Evolutionary conservation across 2,797 vertebrate genomes (phyloP), one percentile per base, ranked within the genome.

Genomic region (Pangasius krempfi): DNA sequence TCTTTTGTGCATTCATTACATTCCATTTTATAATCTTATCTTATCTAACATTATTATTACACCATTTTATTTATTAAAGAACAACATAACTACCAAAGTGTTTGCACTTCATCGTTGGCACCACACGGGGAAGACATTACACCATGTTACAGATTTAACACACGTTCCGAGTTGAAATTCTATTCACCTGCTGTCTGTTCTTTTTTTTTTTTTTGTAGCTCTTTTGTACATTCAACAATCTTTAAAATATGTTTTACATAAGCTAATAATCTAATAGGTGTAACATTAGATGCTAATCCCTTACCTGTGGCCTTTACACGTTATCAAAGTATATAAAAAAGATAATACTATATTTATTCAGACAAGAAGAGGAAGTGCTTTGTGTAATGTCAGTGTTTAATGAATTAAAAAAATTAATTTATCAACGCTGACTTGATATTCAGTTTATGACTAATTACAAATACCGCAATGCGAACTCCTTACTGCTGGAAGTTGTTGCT

Each of bases 91-190:
- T 33, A 68, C 33, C 37, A 20, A 27, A 30, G 20, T 60, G 37
- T 18, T 4, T 60, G 75, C 25, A 25, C 10, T 68, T 81, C 5
- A 10, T 40, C 0, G 4, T 58, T 70, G 20, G 1, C 12, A 56
- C 87, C 88, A 87, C 84, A 68, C 8, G 90, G 73, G 84, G 84
- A 37, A 68, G 72, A 68, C 64, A 87, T 86, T 86, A 58, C 72
- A 47, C 88, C 76, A 33, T 16, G n/a, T 44, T 84, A 37, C 16
- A 75, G 5, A 75, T 33, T 62, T 22, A 40, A 30, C 44, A 27
- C 70, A 22, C 8, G 3, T 6, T 3, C 10, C 54, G 54, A 56
- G 16, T 56, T 56, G 54, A 20, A 33, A 54, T 30, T 20, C 8
- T 20, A 54, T 54, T 56, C n/a, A 78, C 75, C 75, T 52, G 27